phyloP scores from a whole-genome alignment of 2,888 invertebrate species.

The Dermolepida albohirtum region DNA sequence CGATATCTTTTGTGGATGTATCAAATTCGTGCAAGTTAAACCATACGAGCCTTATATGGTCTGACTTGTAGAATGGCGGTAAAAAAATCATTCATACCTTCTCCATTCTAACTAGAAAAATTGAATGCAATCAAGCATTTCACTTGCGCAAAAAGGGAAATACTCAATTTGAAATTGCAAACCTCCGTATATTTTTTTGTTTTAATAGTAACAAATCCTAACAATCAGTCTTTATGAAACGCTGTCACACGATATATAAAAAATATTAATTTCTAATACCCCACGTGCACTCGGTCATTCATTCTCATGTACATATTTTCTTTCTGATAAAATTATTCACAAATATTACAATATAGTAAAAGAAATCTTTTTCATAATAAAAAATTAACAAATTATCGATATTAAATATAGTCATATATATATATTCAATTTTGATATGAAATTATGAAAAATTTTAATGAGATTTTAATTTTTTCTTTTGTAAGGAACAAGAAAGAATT shows the following conservation, averaged over 20 bases:
- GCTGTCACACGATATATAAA: slow-evolving; percentile 58
- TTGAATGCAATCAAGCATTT: slow-evolving; percentile 14
- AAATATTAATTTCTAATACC: slow-evolving; percentile 57
- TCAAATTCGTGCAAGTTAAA: slow-evolving; percentile 33
- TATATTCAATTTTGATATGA: slow-evolving; percentile 38
- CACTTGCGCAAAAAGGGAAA: slow-evolving; percentile 29
- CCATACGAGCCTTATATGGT: slow-evolving; percentile 42
- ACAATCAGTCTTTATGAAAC: slow-evolving; percentile 61
- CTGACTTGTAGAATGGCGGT: slow-evolving; percentile 27
- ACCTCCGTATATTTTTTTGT: slow-evolving; percentile 17
- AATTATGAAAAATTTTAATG: slow-evolving; percentile 36
- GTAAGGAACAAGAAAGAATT: slow-evolving; percentile 14
- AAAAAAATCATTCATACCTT: slow-evolving; percentile 35
- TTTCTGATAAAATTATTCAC: slow-evolving; percentile 27
- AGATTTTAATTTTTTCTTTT: slow-evolving; percentile 7
- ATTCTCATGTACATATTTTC: slow-evolving; percentile 29
- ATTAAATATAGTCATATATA: slow-evolving; percentile 26
- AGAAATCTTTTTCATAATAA: slow-evolving; percentile 25
- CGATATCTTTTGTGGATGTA: slow-evolving; percentile 5
- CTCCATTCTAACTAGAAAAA: slow-evolving; percentile 31
- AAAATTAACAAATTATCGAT: slow-evolving; percentile 18
- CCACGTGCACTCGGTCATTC: slow-evolving; percentile 45
- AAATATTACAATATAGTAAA: slow-evolving; percentile 1
- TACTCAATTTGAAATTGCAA: slow-evolving; percentile 14
- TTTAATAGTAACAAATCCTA: slow-evolving; percentile 56